These are phyloP conservation scores for Sylvia borin DNA, from an alignment of 2,797 vertebrate genomes.

Conservation along the genomic window DNA sequence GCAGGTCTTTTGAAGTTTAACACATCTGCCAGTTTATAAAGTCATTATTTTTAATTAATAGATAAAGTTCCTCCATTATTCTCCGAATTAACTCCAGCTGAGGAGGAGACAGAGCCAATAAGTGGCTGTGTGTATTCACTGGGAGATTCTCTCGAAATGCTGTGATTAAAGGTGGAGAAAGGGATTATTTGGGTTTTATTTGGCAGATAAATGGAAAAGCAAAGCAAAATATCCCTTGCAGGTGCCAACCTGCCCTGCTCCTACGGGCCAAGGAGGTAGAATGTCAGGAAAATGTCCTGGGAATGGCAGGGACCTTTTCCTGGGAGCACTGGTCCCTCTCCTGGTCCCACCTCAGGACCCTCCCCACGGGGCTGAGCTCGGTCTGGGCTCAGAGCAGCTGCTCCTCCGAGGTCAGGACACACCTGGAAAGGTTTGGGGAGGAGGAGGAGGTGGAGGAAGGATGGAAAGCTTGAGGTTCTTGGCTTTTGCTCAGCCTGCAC, in stretches of 20 bases:
- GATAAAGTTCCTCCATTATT: constrained; percentile 51
- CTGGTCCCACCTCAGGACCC: not conserved
- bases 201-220: not conserved
- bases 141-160: constrained; percentile 17
- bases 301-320: not conserved
- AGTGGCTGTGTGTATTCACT: not conserved
- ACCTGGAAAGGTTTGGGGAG: not conserved
- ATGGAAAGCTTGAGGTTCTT: not conserved
- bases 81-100: constrained; percentile 19
- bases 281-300: not conserved
- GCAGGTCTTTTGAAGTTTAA: constrained; percentile 37
- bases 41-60: constrained; percentile 71
- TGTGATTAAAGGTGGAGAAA: constrained; percentile 21
- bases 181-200: not conserved
- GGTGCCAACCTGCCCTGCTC: not conserved
- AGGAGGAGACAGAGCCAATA: constrained; percentile 14
- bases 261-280: accelerated
- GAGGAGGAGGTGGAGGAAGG: not conserved
- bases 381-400: not conserved
- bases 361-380: not conserved
- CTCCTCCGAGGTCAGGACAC: not conserved
- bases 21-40: constrained; percentile 45
- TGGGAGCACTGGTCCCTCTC: not conserved
- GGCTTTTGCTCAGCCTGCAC: not conserved
- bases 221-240: not conserved